Evolutionary conservation across 1,140 invertebrate genomes (phyloP).

Genomic region (Drosophila ironensis): DNA sequence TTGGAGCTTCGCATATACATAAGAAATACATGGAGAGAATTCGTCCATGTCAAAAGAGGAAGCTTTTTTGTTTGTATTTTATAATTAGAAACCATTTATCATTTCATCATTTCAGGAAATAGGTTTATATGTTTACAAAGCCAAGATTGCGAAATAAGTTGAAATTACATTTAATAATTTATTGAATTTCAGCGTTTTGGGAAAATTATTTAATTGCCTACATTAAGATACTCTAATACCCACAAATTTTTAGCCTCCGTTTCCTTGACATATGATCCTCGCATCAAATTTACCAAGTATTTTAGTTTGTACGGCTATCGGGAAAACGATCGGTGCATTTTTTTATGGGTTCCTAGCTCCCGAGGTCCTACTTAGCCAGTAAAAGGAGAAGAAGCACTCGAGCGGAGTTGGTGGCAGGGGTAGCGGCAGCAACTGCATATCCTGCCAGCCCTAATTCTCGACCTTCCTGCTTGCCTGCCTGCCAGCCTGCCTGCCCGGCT

Average conservation of each 20-base stretch:
- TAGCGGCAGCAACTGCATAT: constrained; percentile 46
- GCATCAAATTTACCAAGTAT: constrained; percentile 13
- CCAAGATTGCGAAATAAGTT: too few relatives aligned
- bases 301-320: constrained; percentile 28
- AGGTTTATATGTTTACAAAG: too few relatives aligned
- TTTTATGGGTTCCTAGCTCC: constrained; percentile 20
- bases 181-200: background rate
- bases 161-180: background rate
- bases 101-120: background rate
- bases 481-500: constrained; percentile 16
- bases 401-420: constrained; percentile 8
- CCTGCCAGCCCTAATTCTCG: constrained; percentile 59
- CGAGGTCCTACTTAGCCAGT: constrained; percentile 11
- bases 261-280: constrained; percentile 5
- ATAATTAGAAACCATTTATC: background rate
- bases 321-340: constrained; percentile 54
- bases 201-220: too few relatives aligned
- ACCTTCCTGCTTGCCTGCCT: too few relatives aligned
- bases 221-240: too few relatives aligned
- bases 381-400: constrained; percentile 18
- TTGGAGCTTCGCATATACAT: constrained; percentile 17
- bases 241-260: too few relatives aligned
- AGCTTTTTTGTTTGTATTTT: background rate
- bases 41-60: too few relatives aligned
- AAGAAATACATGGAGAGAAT: constrained; percentile 30